phyloP scores from a whole-genome alignment of 1,140 invertebrate species.

The Camponotus floridanus region DNA sequence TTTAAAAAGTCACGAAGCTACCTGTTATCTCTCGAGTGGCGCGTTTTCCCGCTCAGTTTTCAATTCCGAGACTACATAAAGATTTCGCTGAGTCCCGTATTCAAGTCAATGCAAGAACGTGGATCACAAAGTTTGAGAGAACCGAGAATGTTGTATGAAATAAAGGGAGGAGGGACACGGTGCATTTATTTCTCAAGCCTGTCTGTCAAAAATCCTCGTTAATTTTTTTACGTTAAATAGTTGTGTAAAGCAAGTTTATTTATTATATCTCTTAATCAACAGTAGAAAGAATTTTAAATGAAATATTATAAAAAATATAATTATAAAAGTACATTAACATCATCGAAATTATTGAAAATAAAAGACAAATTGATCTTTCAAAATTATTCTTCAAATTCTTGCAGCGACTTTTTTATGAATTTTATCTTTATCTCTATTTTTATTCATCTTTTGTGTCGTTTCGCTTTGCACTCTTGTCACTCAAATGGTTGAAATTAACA shows the following conservation, averaged over 20 bases:
- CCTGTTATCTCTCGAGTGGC: slow-evolving; percentile 42
- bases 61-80: slow-evolving; percentile 47
- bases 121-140: neutral
- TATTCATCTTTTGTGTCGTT: slow-evolving; percentile 7
- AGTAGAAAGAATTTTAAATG: neutral
- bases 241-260: neutral
- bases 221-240: neutral
- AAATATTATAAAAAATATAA: neutral
- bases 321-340: neutral
- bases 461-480: slow-evolving; percentile 63
- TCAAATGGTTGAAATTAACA: slow-evolving; percentile 77
- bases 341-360: slow-evolving; percentile 16
- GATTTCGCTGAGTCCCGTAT: slow-evolving; percentile 36
- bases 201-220: neutral
- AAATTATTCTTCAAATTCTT: neutral
- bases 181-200: neutral
- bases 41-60: slow-evolving; percentile 43
- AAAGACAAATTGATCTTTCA: neutral
- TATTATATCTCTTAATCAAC: no score
- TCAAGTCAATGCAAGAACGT: neutral
- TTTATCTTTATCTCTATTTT: neutral
- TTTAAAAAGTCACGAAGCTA: slow-evolving; percentile 62
- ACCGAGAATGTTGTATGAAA: slow-evolving; percentile 4
- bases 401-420: neutral
- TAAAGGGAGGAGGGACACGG: neutral